These are phyloP conservation scores for Ammodramus savannarum DNA, from an alignment of 2,113 vertebrate genomes.

Conservation along the genomic window DNA sequence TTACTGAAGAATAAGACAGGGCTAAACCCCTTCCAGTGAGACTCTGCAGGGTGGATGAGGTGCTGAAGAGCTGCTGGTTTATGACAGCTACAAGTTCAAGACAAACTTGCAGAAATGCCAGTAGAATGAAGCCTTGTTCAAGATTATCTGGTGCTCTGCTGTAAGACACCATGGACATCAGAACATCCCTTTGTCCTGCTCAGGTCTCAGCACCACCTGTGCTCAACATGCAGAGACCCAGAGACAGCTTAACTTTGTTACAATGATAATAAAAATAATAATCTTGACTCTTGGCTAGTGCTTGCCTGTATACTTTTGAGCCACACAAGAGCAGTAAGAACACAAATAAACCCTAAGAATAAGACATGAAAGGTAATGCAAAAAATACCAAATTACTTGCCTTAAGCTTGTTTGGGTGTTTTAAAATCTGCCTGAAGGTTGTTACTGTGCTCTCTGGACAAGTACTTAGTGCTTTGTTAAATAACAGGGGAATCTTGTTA, in stretches of 20 bases:
- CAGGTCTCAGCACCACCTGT: neutral
- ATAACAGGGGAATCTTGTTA: neutral
- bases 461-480: neutral
- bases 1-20: neutral
- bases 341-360: neutral
- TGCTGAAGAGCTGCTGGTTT: neutral
- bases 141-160: neutral
- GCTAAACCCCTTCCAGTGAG: neutral
- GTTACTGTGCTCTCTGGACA: neutral
- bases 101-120: neutral
- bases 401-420: neutral
- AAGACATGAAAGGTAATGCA: neutral
- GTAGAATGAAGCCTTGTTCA: neutral
- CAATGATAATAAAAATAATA: neutral
- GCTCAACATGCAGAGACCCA: neutral
- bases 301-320: neutral
- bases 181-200: neutral
- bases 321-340: neutral
- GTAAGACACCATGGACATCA: neutral
- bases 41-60: neutral
- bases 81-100: neutral
- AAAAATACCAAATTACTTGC: neutral
- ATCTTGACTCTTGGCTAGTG: neutral
- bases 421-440: neutral
- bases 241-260: neutral